Conservation (phyloP, 2,888 invertebrate genomes). For the Diplazon laetatorius region DNA sequence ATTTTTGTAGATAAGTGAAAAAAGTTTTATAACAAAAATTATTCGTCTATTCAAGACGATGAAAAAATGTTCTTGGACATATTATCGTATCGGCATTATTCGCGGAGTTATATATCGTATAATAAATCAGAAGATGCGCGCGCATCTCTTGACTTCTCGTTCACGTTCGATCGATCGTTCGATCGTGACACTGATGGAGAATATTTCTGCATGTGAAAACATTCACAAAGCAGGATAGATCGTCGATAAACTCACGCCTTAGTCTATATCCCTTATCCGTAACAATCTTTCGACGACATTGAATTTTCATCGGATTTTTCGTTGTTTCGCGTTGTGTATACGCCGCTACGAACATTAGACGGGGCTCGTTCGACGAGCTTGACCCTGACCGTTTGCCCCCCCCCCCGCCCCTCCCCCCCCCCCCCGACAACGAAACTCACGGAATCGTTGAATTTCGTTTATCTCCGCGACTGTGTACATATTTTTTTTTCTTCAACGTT, state of each 20-base stretch:
- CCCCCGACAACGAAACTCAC: constrained; percentile 32
- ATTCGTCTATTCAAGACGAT: too few species aligned
- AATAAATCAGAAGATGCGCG: too few species aligned
- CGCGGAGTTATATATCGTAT: too few species aligned
- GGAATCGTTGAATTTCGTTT: constrained; percentile 65
- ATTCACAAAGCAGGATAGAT: background rate
- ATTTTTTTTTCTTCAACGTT: background rate
- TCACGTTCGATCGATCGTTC: too few species aligned
- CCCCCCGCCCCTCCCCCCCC: too few species aligned
- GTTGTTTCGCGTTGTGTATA: constrained; percentile 47
- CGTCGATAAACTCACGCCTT: background rate
- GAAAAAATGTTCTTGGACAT: too few species aligned
- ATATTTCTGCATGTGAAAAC: constrained; percentile 6
- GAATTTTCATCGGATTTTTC: background rate
- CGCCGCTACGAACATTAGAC: background rate
- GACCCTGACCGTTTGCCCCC: constrained; percentile 13
- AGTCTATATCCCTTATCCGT: background rate
- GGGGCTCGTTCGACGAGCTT: background rate
- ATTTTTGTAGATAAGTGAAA: too few species aligned
- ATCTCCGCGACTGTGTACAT: constrained; percentile 30
- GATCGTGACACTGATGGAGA: background rate
- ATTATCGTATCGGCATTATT: too few species aligned
- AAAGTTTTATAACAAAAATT: too few species aligned
- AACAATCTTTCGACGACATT: background rate
- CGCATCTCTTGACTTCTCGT: background rate